These are phyloP conservation scores for Papilio helenus DNA, from an alignment of 1,140 invertebrate genomes.

Conservation along the genomic window DNA sequence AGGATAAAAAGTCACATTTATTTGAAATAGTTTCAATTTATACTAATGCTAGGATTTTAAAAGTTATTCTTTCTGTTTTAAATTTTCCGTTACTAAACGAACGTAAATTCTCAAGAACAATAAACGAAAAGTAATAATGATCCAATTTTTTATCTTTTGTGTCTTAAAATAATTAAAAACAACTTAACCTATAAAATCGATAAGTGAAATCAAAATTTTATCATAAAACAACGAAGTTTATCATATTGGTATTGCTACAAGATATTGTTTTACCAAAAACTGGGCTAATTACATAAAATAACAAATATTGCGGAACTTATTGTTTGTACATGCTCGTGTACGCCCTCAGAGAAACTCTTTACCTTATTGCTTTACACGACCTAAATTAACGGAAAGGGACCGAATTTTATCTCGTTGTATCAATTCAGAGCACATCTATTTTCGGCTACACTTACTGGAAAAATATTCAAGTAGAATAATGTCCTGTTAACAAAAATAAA, in stretches of 20 bases:
- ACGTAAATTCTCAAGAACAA: no score
- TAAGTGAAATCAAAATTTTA: neutral
- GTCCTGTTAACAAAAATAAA: constrained; percentile 11
- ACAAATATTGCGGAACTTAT: constrained; percentile 70
- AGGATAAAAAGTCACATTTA: constrained; percentile 4
- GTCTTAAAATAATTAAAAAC: neutral
- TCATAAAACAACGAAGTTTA: neutral
- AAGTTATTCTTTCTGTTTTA: neutral
- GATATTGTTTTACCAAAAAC: constrained; percentile 54
- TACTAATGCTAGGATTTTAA: neutral
- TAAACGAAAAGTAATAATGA: no score
- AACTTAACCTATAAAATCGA: constrained; percentile 26
- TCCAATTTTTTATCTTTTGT: neutral
- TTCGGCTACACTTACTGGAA: neutral
- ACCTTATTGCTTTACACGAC: constrained; percentile 54
- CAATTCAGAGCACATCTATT: constrained; percentile 56
- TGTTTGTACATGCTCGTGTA: constrained; percentile 56
- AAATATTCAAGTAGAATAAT: constrained; percentile 13
- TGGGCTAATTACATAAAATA: constrained; percentile 77
- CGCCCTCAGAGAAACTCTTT: constrained; percentile 71
- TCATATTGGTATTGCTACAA: constrained; percentile 51
- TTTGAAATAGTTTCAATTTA: neutral
- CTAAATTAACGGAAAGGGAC: constrained; percentile 69
- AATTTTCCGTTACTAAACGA: neutral
- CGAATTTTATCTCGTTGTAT: constrained; percentile 69